Evolutionary conservation across 2,888 invertebrate species (phyloP).

Genomic region (Morpho deidamia): DNA sequence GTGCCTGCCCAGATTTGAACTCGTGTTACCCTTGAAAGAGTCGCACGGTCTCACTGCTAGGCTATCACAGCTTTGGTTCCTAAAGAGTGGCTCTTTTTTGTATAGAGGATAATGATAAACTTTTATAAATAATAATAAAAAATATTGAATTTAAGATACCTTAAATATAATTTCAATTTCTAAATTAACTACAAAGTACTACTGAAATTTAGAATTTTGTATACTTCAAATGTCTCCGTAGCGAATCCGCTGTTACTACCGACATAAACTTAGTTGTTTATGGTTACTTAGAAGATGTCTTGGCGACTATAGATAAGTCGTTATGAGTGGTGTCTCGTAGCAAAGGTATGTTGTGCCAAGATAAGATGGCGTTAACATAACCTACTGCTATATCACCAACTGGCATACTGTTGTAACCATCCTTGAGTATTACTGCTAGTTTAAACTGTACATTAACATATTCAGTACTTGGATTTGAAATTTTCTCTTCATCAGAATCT

Average conservation of each 20-base stretch:
- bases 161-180: no score
- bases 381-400: not conserved
- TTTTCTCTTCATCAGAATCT: no score
- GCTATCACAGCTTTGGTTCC: no score
- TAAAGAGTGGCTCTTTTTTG: no score
- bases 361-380: constrained; percentile 15
- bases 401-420: not conserved
- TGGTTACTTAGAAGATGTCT: constrained; percentile 50
- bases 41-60: no score
- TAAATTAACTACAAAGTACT: no score
- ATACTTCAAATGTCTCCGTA: not conserved
- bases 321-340: constrained; percentile 43
- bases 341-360: constrained; percentile 28
- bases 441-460: not conserved
- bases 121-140: no score
- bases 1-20: no score
- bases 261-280: constrained; percentile 45
- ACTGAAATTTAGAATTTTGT: not conserved
- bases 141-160: no score
- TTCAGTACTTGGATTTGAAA: no score
- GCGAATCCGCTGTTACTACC: constrained; percentile 11
- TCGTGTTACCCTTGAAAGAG: no score
- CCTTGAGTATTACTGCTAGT: not conserved
- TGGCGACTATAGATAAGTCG: constrained; percentile 53
- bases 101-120: no score